A percentile compares a stretch with the other conserved stretches of the same genome.
phyloP scores from a whole-genome alignment of 2,888 invertebrate genomes.

The Aethes cnicana region DNA sequence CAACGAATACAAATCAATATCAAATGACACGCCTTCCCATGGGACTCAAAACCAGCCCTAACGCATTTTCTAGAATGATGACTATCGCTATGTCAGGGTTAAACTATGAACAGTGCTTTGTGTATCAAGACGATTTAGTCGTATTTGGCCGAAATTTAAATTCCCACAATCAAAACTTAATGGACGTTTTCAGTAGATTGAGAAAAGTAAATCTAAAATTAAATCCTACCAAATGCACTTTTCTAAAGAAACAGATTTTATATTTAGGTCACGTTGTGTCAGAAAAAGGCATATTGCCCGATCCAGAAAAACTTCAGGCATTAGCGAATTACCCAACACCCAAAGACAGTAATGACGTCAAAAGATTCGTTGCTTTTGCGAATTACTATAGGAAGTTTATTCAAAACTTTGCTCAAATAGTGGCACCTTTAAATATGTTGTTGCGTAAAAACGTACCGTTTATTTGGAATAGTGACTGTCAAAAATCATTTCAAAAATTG shows the following conservation, averaged over 20 bases:
- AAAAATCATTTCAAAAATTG: constrained; percentile 19
- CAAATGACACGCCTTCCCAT: constrained; percentile 34
- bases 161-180: constrained; percentile 24
- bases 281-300: constrained; percentile 20
- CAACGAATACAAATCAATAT: constrained; percentile 29
- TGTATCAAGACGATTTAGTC: constrained; percentile 27
- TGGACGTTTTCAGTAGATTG: constrained; percentile 10
- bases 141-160: constrained; percentile 16
- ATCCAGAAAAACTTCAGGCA: constrained; percentile 22
- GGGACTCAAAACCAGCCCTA: constrained; percentile 33
- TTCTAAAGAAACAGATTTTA: constrained; percentile 21
- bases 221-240: constrained; percentile 29
- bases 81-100: constrained; percentile 33
- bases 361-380: constrained; percentile 25
- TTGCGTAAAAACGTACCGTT: constrained; percentile 18
- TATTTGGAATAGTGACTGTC: constrained; percentile 13
- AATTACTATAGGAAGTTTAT: constrained; percentile 26
- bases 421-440: constrained; percentile 4
- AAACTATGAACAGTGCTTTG: constrained; percentile 31
- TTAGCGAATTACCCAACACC: constrained; percentile 34
- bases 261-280: constrained; percentile 31
- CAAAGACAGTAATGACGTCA: constrained; percentile 30
- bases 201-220: constrained; percentile 23
- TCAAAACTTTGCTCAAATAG: constrained; percentile 14
- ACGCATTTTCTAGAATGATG: constrained; percentile 33